phyloP scores from a whole-genome alignment of 2,113 vertebrate genomes.

The Pogonocichla stellata region DNA sequence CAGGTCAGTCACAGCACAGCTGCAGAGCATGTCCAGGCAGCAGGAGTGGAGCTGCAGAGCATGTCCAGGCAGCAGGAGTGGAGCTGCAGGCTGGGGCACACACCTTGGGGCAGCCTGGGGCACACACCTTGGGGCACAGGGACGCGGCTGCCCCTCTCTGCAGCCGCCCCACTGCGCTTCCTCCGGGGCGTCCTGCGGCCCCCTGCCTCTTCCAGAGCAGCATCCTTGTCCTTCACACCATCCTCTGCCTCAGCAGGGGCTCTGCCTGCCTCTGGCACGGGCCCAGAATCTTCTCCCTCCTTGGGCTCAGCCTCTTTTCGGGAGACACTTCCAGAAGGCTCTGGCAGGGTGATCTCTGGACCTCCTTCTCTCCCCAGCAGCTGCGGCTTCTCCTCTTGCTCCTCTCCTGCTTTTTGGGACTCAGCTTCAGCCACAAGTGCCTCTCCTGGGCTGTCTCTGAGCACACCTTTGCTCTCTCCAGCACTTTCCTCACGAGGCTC shows the following conservation, averaged over 20 bases:
- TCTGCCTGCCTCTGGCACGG: not conserved
- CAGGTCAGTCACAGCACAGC: not conserved
- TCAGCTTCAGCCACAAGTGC: not conserved
- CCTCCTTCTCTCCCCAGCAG: not conserved
- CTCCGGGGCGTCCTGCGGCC: not conserved
- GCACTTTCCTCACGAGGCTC: not conserved
- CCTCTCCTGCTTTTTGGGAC: not conserved
- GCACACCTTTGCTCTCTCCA: not conserved
- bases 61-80: not conserved
- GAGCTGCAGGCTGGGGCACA: conserved; percentile 50
- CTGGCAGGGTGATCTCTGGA: not conserved
- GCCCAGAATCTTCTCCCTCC: not conserved
- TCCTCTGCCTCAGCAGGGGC: not conserved
- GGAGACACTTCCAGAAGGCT: conserved; percentile 16
- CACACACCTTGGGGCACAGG: not conserved
- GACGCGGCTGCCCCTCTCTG: conserved; percentile 66
- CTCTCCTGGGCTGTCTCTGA: not conserved
- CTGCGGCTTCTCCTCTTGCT: not conserved
- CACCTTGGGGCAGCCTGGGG: conserved; percentile 71
- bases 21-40: conserved; percentile 44
- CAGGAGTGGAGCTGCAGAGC: not conserved
- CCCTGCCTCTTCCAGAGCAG: not conserved
- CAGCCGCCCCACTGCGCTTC: not conserved
- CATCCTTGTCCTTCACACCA: not conserved
- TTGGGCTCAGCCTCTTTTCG: conserved; percentile 37